Evolutionary conservation across 2,888 invertebrate genomes (phyloP).

Genomic region (Patella pellucida): DNA sequence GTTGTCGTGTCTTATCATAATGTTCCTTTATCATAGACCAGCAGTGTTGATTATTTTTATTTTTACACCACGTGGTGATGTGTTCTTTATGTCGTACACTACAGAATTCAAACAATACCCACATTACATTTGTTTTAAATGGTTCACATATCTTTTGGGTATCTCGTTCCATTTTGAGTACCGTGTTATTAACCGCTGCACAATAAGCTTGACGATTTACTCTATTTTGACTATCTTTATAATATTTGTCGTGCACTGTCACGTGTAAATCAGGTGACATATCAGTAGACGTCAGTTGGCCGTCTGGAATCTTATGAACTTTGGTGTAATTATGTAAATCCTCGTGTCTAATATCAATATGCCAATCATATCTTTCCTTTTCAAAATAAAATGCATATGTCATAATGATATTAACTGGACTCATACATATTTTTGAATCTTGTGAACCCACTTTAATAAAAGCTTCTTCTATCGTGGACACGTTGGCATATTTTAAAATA

Average conservation of each 20-base stretch:
- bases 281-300: not conserved
- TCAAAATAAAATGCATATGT: slow-evolving; percentile 1
- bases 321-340: not conserved
- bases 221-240: not conserved
- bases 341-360: no score
- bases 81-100: not conserved
- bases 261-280: not conserved
- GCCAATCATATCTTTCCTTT: not conserved
- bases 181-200: not conserved
- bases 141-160: not conserved
- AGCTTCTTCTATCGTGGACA: not conserved
- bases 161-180: not conserved
- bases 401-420: not conserved
- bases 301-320: not conserved
- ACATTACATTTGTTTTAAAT: not conserved
- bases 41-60: no score
- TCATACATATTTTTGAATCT: not conserved
- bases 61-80: no score
- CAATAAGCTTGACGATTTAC: not conserved
- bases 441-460: not conserved
- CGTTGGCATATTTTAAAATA: not conserved
- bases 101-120: not conserved
- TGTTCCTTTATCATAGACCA: no score
- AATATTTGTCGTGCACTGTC: not conserved
- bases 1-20: no score